Evolutionary conservation across 2,888 invertebrate species (phyloP).

Genomic region (Acleris emargana): DNA sequence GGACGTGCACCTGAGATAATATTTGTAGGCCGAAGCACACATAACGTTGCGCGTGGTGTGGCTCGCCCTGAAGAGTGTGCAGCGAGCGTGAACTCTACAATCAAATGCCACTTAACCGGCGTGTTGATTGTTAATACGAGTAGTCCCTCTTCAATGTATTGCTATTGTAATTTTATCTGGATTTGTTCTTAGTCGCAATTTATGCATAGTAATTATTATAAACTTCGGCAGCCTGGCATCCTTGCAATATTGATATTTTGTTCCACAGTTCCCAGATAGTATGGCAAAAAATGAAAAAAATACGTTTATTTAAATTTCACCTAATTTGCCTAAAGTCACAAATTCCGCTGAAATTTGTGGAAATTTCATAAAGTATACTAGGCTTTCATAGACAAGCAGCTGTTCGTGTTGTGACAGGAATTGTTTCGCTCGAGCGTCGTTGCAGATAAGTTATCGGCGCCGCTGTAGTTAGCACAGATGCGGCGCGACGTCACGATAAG

Average conservation of each 20-base stretch:
- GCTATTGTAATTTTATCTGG: constrained; percentile 17
- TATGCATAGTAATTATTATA: no score
- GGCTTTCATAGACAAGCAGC: constrained; percentile 54
- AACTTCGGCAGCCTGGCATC: no score
- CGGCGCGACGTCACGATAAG: constrained; percentile 60
- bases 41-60: neutral
- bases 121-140: constrained; percentile 23
- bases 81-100: constrained; percentile 30
- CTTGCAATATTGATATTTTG: no score
- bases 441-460: constrained; percentile 69
- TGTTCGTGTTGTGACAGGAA: constrained; percentile 49
- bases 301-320: constrained; percentile 29
- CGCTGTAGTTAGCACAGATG: constrained; percentile 62
- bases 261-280: no score
- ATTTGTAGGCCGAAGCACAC: neutral
- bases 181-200: neutral
- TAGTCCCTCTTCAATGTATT: constrained; percentile 23
- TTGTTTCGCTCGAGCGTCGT: constrained; percentile 42
- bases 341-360: constrained; percentile 54
- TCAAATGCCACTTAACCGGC: constrained; percentile 23
- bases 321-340: constrained; percentile 29
- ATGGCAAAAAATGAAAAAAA: neutral
- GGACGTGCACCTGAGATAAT: constrained; percentile 29
- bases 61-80: constrained; percentile 18
- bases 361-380: constrained; percentile 59